Percentiles rank a stretch among this genome's conserved stretches.
Evolutionary conservation across 2,113 vertebrate species (phyloP).

Genomic region (Galemys pyrenaicus): DNA sequence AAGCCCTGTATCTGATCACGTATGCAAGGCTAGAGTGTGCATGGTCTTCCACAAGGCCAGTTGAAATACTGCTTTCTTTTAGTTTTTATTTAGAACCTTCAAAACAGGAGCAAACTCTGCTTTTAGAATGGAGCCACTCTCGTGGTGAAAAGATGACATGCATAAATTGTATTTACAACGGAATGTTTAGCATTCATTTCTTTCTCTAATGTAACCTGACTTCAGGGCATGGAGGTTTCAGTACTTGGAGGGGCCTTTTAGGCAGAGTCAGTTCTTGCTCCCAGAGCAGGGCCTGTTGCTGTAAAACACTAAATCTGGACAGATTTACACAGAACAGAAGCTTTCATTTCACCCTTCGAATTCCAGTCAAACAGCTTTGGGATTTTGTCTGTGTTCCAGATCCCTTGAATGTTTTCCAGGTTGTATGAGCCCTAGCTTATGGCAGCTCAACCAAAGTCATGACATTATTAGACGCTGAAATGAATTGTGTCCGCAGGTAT

Average conservation of each 20-base stretch:
- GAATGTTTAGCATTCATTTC: conserved; percentile 52
- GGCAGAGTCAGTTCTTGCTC: conserved; percentile 47
- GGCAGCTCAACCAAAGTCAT: neutral
- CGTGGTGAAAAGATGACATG: neutral
- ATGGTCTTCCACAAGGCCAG: neutral
- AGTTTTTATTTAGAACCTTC: neutral
- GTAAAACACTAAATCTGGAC: conserved; percentile 66
- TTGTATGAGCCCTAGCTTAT: neutral
- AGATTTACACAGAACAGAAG: conserved; percentile 78
- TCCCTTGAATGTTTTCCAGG: conserved; percentile 59
- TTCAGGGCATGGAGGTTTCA: neutral
- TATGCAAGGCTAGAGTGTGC: neutral
- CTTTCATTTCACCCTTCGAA: conserved; percentile 59
- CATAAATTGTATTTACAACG: conserved; percentile 7
- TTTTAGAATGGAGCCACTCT: neutral
- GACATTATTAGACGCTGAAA: conserved; percentile 2
- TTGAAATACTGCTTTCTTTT: neutral
- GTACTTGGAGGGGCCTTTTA: neutral
- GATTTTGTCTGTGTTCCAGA: conserved; percentile 48
- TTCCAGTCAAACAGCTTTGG: conserved; percentile 61
- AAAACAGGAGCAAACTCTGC: conserved; percentile 5
- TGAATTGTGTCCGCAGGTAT: neutral
- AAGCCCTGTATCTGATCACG: neutral
- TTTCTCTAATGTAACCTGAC: conserved; percentile 48
- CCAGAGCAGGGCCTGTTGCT: conserved; percentile 23